A percentile compares a stretch with the other conserved stretches of the same genome.
phyloP scores from a whole-genome alignment of 2,113 vertebrate species.

The Sorex araneus region DNA sequence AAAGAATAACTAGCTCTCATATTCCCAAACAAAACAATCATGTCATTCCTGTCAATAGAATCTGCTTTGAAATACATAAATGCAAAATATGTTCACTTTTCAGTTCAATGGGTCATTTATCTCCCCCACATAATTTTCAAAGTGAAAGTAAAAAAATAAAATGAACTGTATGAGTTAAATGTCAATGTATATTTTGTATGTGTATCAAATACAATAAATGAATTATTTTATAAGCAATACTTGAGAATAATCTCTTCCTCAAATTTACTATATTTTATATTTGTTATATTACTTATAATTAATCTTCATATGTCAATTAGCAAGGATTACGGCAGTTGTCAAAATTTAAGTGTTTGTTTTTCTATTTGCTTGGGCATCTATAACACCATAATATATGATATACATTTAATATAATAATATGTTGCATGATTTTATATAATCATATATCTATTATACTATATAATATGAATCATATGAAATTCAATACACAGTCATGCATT shows the following conservation, averaged over 20 bases:
- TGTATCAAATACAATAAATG: conserved; percentile 43
- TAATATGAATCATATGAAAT: conserved; percentile 11
- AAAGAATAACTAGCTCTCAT: conserved; percentile 17
- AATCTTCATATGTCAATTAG: not conserved
- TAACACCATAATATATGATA: not conserved
- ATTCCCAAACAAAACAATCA: conserved; percentile 45
- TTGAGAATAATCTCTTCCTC: not conserved
- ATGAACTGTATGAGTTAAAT: not conserved
- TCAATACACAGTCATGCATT: not conserved
- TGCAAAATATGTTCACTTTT: conserved; percentile 30
- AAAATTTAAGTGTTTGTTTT: conserved; percentile 55
- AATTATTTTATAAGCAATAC: conserved; percentile 59
- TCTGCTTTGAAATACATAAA: conserved; percentile 58
- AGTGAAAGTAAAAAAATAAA: conserved; percentile 7
- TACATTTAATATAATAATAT: not conserved
- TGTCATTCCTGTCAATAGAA: not conserved
- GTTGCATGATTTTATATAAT: not conserved
- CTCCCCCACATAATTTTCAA: not conserved
- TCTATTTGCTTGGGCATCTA: not conserved
- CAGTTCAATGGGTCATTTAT: conserved; percentile 49
- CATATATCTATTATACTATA: not conserved
- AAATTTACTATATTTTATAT: conserved; percentile 9
- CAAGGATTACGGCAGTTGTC: conserved; percentile 18
- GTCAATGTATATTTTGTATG: not conserved
- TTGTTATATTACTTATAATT: conserved; percentile 2